Conservation (phyloP, 1,140 invertebrate genomes). For the Atta texana region DNA sequence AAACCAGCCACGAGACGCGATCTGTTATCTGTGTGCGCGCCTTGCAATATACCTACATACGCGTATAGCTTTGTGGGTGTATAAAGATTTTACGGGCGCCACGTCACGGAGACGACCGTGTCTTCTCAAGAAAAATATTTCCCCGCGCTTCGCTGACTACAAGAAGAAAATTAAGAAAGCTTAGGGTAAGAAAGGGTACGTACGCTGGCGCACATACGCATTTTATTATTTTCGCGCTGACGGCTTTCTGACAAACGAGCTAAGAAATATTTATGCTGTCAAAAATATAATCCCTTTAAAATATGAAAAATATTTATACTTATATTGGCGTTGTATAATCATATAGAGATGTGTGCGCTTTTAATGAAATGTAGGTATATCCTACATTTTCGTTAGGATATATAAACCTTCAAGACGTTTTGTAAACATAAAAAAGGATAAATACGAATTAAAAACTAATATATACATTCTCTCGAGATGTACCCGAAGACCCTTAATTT, state of each 20-base stretch:
- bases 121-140: constrained; percentile 53
- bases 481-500: not conserved
- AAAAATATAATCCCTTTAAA: constrained; percentile 19
- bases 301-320: constrained; percentile 16
- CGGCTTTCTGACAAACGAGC: constrained; percentile 55
- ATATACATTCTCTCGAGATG: not conserved
- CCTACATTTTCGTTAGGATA: not conserved
- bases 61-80: not conserved
- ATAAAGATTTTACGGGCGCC: constrained; percentile 65
- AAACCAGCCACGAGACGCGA: constrained; percentile 67
- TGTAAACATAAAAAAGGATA: not conserved
- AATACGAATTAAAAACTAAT: not conserved
- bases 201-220: constrained; percentile 42
- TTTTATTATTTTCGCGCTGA: constrained; percentile 59
- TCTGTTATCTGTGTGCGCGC: constrained; percentile 22
- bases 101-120: constrained; percentile 45
- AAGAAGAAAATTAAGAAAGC: constrained; percentile 56
- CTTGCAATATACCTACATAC: not conserved
- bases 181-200: constrained; percentile 53
- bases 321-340: not conserved
- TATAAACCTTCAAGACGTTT: not conserved
- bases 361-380: not conserved
- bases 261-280: constrained; percentile 22
- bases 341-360: not conserved
- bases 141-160: constrained; percentile 36